A percentile compares a stretch with the other conserved stretches of the same genome.
These are phyloP conservation scores for Microcebus griseorufus DNA, from an alignment of 2,113 vertebrate species.

Conservation along the genomic window DNA sequence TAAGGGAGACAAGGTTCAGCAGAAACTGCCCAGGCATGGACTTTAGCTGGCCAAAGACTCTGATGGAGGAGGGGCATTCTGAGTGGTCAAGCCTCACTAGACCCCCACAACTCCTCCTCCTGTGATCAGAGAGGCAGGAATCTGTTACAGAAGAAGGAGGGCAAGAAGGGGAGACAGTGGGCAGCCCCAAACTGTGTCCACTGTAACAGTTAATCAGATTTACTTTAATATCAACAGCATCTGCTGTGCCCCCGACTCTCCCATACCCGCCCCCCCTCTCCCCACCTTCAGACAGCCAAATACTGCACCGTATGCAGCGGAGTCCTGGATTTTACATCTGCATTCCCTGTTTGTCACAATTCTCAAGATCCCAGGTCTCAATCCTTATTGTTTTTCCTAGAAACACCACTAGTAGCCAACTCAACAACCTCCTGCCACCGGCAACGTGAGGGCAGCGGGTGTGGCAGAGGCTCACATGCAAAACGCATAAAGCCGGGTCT, in stretches of 20 bases:
- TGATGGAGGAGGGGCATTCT: not conserved
- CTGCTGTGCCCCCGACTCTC: not conserved
- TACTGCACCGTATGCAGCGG: not conserved
- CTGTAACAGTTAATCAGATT: not conserved
- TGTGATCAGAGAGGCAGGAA: not conserved
- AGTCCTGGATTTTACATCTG: not conserved
- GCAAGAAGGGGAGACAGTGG: not conserved
- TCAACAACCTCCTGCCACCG: not conserved
- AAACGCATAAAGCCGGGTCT: accelerated
- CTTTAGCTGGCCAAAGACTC: not conserved
- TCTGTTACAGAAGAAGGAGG: not conserved
- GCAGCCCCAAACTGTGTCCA: not conserved
- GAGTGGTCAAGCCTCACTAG: not conserved
- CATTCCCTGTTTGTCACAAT: not conserved
- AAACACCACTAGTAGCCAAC: not conserved
- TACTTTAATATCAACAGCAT: not conserved
- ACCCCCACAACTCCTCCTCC: not conserved
- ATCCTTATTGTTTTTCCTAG: not conserved
- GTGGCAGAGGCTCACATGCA: not conserved
- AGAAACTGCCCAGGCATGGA: not conserved
- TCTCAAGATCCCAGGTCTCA: not conserved
- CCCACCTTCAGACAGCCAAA: not conserved
- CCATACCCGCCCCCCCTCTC: too few relatives aligned
- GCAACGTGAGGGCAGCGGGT: not conserved
- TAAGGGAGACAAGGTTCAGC: not conserved